These are phyloP conservation scores for Asbolus verrucosus DNA, from an alignment of 1,140 invertebrate genomes.

Conservation along the genomic window DNA sequence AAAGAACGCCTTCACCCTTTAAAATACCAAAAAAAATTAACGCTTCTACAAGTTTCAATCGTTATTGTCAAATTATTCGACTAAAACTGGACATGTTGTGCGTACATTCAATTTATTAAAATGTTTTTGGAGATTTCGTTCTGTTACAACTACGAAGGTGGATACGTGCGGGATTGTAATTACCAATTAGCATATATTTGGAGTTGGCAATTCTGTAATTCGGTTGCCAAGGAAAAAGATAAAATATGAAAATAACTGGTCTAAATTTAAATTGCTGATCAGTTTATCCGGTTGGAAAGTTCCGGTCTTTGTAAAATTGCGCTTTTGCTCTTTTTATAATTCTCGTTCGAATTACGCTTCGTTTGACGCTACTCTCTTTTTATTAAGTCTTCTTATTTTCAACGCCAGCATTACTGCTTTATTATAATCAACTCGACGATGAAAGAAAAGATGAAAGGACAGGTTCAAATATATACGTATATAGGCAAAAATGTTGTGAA, in stretches of 20 bases:
- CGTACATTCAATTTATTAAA: too few species aligned
- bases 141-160: not conserved
- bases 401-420: slow-evolving; percentile 22
- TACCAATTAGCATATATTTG: slow-evolving; percentile 35
- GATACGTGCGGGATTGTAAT: not conserved
- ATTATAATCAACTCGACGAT: slow-evolving; percentile 11
- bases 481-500: not conserved
- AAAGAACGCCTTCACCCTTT: not conserved
- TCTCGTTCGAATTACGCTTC: slow-evolving; percentile 53
- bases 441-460: not conserved
- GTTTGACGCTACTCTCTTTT: slow-evolving; percentile 52
- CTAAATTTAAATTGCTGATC: slow-evolving; percentile 62
- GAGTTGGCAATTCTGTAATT: slow-evolving; percentile 8
- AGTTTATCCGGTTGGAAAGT: slow-evolving; percentile 62
- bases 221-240: slow-evolving; percentile 18
- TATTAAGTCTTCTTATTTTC: slow-evolving; percentile 47
- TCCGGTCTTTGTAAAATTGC: slow-evolving; percentile 58
- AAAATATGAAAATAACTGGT: slow-evolving; percentile 58
- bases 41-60: too few species aligned
- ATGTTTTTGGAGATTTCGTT: too few species aligned
- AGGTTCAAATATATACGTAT: not conserved
- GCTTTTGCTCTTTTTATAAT: slow-evolving; percentile 53
- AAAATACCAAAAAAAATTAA: too few species aligned
- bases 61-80: not conserved
- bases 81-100: too few species aligned